Evolutionary conservation across 1,140 invertebrate species (phyloP).

Genomic region (Cyphomyrmex costatus): DNA sequence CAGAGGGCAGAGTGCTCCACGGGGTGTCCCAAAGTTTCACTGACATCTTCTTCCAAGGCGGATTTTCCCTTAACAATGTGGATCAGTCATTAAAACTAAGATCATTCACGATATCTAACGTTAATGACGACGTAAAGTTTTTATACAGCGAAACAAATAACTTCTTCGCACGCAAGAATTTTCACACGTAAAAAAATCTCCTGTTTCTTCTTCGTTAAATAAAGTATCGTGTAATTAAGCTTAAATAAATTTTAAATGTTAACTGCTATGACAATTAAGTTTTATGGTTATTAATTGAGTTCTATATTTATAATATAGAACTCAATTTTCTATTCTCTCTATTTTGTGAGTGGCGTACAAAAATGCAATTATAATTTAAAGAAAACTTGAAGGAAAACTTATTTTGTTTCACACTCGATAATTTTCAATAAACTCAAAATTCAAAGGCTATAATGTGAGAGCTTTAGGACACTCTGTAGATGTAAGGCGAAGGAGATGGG

Average conservation of each 20-base stretch:
- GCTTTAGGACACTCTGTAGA: slow-evolving; percentile 34
- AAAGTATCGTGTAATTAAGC: neutral
- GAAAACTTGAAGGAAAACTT: neutral
- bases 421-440: neutral
- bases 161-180: slow-evolving; percentile 22
- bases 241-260: neutral
- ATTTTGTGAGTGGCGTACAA: neutral
- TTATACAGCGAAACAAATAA: slow-evolving; percentile 32
- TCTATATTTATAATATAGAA: neutral
- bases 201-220: neutral
- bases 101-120: slow-evolving; percentile 12
- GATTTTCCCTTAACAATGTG: neutral
- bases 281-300: neutral
- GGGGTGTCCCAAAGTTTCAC: slow-evolving; percentile 46
- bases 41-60: neutral
- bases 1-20: slow-evolving; percentile 45
- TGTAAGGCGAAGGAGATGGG: slow-evolving; percentile 30
- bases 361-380: neutral
- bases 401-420: neutral
- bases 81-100: slow-evolving; percentile 9
- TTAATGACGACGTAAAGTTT: slow-evolving; percentile 23
- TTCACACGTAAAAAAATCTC: neutral
- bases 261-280: neutral
- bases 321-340: neutral
- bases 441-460: neutral